Evolutionary conservation across 2,888 invertebrate species (phyloP).

Genomic region (Xylota segnis): DNA sequence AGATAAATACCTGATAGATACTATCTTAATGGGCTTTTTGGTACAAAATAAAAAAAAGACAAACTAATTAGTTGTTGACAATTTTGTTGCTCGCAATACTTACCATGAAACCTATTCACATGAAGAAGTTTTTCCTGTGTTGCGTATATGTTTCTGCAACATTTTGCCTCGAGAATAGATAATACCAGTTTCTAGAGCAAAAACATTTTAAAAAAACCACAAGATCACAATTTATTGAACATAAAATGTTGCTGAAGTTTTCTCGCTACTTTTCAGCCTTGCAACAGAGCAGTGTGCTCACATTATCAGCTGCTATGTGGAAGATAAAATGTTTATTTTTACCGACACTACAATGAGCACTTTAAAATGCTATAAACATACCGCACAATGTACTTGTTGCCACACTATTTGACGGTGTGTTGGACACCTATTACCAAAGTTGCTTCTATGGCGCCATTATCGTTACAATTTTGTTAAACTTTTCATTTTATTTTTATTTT

Average conservation of each 20-base stretch:
- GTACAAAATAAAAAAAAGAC: too few relatives aligned
- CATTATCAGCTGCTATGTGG: background rate
- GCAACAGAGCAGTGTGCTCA: background rate
- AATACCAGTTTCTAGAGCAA: background rate
- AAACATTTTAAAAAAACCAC: background rate
- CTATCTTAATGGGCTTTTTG: too few relatives aligned
- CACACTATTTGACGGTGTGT: constrained; percentile 59
- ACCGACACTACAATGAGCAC: constrained; percentile 31
- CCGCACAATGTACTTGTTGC: constrained; percentile 74
- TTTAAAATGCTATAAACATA: constrained; percentile 44
- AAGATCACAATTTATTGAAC: background rate
- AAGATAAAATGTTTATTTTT: constrained; percentile 23
- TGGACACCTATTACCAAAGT: constrained; percentile 53
- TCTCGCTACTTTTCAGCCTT: constrained; percentile 1
- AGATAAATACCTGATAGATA: too few relatives aligned
- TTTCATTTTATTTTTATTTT: constrained; percentile 1
- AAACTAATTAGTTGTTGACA: too few relatives aligned
- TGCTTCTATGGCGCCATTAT: constrained; percentile 53
- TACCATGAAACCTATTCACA: too few relatives aligned
- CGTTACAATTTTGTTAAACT: constrained; percentile 45
- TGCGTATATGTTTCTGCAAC: too few relatives aligned
- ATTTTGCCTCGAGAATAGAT: too few relatives aligned
- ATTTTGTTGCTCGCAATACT: too few relatives aligned
- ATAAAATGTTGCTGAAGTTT: background rate
- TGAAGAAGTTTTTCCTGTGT: too few relatives aligned